Evolutionary conservation across 2,888 invertebrate genomes (phyloP).

Genomic region (Euplexia lucipara): DNA sequence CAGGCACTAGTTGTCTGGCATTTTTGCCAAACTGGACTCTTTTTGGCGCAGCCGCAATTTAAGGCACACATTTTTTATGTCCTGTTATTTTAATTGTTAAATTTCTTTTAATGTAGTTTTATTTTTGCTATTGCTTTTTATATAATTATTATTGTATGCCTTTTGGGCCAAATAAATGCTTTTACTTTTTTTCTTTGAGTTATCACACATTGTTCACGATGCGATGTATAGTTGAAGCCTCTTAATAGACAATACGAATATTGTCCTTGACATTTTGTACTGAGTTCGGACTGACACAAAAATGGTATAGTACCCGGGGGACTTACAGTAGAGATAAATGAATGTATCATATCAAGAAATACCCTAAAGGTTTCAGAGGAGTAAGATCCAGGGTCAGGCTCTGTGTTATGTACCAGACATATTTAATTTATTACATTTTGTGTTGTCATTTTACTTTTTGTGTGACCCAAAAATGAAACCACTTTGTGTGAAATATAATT

Average conservation of each 20-base stretch:
- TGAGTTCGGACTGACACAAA: conserved; percentile 37
- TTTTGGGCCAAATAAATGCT: no score
- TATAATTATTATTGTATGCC: no score
- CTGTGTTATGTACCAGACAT: conserved; percentile 10
- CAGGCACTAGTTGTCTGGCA: no score
- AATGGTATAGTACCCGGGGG: conserved; percentile 48
- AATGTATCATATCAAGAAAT: conserved; percentile 37
- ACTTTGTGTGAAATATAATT: background rate
- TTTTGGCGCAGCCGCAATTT: no score
- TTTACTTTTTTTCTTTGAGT: no score
- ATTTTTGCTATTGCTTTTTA: no score
- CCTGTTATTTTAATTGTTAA: no score
- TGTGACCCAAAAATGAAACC: background rate
- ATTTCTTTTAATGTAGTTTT: no score
- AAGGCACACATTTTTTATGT: no score
- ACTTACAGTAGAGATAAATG: conserved; percentile 37
- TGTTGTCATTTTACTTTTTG: background rate
- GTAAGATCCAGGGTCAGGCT: conserved; percentile 40
- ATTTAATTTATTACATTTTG: conserved; percentile 19
- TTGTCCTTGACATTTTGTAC: conserved; percentile 25
- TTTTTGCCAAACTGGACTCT: no score
- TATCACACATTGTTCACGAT: no score
- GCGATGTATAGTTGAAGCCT: no score
- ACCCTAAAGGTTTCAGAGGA: conserved; percentile 25
- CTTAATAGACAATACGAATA: conserved; percentile 5